phyloP scores from a whole-genome alignment of 2,888 invertebrate species.

The Sympetrum striolatum region DNA sequence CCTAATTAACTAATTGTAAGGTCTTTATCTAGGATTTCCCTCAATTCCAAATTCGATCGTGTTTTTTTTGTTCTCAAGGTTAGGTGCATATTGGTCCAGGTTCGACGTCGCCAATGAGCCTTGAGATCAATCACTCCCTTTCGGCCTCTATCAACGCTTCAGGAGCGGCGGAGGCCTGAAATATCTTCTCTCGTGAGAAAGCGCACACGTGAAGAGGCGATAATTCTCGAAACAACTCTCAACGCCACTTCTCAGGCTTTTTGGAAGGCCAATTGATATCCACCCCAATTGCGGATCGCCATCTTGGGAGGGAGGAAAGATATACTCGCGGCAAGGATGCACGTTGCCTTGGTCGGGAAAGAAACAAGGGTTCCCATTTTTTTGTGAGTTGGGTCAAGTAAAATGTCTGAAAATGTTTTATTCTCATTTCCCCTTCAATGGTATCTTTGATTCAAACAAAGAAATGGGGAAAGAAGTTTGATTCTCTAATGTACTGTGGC shows the following conservation, averaged over 20 bases:
- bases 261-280: not conserved
- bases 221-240: conserved; percentile 1
- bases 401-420: no score
- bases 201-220: conserved; percentile 2
- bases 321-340: not conserved
- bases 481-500: no score
- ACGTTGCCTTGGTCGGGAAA: not conserved
- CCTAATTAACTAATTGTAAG: no score
- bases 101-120: no score
- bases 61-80: no score
- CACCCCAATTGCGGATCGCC: not conserved
- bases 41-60: no score
- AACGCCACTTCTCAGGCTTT: not conserved
- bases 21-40: no score
- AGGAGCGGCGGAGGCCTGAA: not conserved
- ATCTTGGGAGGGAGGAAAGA: not conserved
- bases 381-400: no score
- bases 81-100: no score
- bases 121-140: not conserved
- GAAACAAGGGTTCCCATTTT: not conserved
- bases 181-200: not conserved
- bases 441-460: no score
- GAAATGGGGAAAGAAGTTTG: no score
- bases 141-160: not conserved
- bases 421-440: no score